Base-by-base conservation (phyloP, 35 echinoderm and acorn worm species). In the Stichopus chloronotus region DNA sequence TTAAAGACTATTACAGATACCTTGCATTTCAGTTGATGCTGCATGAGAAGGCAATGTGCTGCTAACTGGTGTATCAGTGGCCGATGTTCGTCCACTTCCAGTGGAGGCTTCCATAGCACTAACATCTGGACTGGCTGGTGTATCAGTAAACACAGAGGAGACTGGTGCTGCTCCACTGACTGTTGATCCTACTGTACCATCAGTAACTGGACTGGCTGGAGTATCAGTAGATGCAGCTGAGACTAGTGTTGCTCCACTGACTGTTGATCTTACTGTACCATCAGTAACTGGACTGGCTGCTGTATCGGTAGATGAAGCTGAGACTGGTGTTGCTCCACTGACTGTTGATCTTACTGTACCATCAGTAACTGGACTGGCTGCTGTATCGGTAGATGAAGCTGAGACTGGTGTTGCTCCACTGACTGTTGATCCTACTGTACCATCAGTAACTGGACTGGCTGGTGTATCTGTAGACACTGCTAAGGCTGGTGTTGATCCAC, bases 121-220 rank as follows among this genome's bases (percentile, higher is more conserved):
- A 56, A 20, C 55, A 13, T 25, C 80, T 16, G 80, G 78, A 81
- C 78, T 81, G 10, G 78, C 80, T 83, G 80, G n/a, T 55, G 80
- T 55, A 55, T 57, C 69, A n/a, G 14, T 21, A 74, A 5, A 20
- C 6, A 72, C 69, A 7, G 69, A 7, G 7, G 69, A 74, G 22
- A 20, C 69, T n/a, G 7, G 19, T 74, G 69, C n/a, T 14, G 13
- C 69, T 7, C 13, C 69, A 74, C 6, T 74, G 69, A n/a, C 69
- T 7, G 11, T 65, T 11, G 61, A 17, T 43, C 9, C 72, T 76
- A 24, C 72, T 20, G 72, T 76, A 20, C 9, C 72, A 20, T 76
- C 72, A 20, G 72, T 76, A 17, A 20, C 72, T 20, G 76, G 76
- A 23, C 76, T 78, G 10, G 76, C 76, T 78, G 76, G 19, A 24